Evolutionary conservation across 2,888 invertebrate genomes (phyloP), one percentile per base, ranked within the genome.

Genomic region (Chymomyza fuscimana): DNA sequence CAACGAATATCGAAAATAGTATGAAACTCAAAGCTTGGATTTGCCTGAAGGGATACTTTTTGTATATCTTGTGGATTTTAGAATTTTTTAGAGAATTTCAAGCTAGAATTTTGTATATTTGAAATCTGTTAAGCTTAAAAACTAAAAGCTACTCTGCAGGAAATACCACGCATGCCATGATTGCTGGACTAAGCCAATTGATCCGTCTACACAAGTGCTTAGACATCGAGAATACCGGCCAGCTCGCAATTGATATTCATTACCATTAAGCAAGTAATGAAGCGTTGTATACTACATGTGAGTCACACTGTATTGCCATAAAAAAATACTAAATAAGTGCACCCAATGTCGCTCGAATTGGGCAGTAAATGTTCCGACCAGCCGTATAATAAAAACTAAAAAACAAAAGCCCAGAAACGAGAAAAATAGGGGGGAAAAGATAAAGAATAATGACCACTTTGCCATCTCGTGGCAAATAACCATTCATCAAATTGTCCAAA

Each of bases 391-490:
- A 64, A 46, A 62, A 67, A 59, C 63, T 70, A 32, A 75, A 72
- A 73, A 74, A 67, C 36, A 62, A 66, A 72, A 68, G 64, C 46
- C 78, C 72, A 65, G 65, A 46, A 50, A 56, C 15, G 51, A 56
- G 65, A 69, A 69, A 70, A 69, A 51, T 52, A 74, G 77, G 82
- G 69, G 72, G 77, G 82, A 80, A 74, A 64, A 75, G 86, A 83
- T 86, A 82, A 91, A 91, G 89, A 91, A 90, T 91, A 91, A 91
- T 91, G 90, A 90, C 91, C 90, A 89, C 89, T 91, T 90, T 90
- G 90, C 90, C 91, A 91, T 91, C 89, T 90, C 91, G 91, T 91
- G 91, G 91, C 91, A 91, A 91, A 91, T 91, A 90, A 90, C 91
- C 91, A 91, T 91, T 91, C 91, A 91, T 91, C 91, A 91, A 91